These are phyloP conservation scores for Drosophila biarmipes DNA, from an alignment of 1,140 invertebrate species.

Conservation along the genomic window DNA sequence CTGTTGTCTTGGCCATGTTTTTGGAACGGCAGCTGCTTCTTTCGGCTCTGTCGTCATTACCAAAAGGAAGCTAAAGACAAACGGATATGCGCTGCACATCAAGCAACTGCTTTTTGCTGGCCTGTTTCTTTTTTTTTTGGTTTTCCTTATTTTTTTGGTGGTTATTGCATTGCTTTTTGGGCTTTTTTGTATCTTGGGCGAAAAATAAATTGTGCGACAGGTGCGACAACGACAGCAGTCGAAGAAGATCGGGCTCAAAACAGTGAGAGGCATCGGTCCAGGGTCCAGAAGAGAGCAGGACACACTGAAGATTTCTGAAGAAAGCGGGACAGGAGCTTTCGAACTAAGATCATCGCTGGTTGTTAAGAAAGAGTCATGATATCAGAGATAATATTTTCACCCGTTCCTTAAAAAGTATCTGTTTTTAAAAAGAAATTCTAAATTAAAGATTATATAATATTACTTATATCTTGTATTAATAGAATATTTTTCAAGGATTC, in stretches of 20 bases:
- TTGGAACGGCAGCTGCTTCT: conserved; percentile 74
- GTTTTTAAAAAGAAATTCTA: too few species aligned
- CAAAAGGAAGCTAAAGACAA: conserved; percentile 81
- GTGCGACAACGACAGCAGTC: conserved; percentile 72
- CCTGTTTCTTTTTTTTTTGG: conserved; percentile 22
- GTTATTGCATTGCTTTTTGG: conserved; percentile 65
- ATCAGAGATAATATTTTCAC: too few species aligned
- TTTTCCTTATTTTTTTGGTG: conserved; percentile 52
- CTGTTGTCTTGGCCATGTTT: conserved; percentile 33
- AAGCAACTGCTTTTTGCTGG: conserved; percentile 71
- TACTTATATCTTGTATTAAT: too few species aligned
- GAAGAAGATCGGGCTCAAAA: conserved; percentile 14
- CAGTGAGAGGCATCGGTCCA: conserved; percentile 9
- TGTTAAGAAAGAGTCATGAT: too few species aligned
- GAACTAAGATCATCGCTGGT: too few species aligned
- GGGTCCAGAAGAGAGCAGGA: conserved; percentile 1
- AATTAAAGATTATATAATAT: too few species aligned
- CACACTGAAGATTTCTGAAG: not conserved
- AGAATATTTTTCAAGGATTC: too few species aligned
- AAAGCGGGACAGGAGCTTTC: too few species aligned
- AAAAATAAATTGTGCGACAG: conserved; percentile 82
- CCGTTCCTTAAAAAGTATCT: too few species aligned
- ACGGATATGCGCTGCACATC: conserved; percentile 79
- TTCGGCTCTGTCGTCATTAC: conserved; percentile 75
- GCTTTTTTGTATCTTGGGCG: conserved; percentile 72